Percentiles rank a stretch among this genome's conserved stretches.
Evolutionary conservation across 2,797 vertebrate genomes (phyloP).

Genomic region (Poecilia picta): DNA sequence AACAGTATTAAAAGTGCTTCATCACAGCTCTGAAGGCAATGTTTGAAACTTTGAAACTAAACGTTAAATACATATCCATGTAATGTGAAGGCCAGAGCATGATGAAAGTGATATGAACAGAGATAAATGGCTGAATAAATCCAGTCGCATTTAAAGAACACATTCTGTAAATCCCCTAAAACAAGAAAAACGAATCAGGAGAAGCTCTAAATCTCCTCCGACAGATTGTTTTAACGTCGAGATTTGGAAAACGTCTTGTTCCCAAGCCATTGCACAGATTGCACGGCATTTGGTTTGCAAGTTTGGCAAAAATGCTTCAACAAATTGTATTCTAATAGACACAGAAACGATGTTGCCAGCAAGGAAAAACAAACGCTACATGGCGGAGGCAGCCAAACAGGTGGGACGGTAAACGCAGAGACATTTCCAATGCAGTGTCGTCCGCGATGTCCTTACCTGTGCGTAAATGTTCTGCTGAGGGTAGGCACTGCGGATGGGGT

Average conservation of each 20-base stretch:
- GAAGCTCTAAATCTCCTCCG: not conserved
- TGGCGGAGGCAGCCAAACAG: not conserved
- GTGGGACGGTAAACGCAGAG: not conserved
- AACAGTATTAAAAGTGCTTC: not conserved
- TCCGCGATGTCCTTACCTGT: slow-evolving; percentile 83
- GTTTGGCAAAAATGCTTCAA: not conserved
- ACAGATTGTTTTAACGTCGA: not conserved
- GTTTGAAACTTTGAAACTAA: not conserved
- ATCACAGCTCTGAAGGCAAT: not conserved
- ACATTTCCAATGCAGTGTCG: not conserved
- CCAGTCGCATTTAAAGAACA: not conserved
- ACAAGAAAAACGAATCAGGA: not conserved
- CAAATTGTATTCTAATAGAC: slow-evolving; percentile 4
- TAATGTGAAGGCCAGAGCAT: not conserved
- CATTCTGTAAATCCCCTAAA: not conserved
- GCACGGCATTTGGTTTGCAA: not conserved
- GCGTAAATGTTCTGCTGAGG: slow-evolving; percentile 98
- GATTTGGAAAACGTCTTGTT: not conserved
- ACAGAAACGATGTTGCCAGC: not conserved
- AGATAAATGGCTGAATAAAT: not conserved
- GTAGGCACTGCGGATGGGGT: slow-evolving; percentile 99
- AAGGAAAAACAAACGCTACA: slow-evolving; percentile 1
- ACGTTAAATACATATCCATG: not conserved
- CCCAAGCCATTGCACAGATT: not conserved
- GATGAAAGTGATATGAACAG: not conserved